Evolutionary conservation across 37 sponge, comb jelly and placozoan species (phyloP).

Genomic region (Cliona cf. orientalis): DNA sequence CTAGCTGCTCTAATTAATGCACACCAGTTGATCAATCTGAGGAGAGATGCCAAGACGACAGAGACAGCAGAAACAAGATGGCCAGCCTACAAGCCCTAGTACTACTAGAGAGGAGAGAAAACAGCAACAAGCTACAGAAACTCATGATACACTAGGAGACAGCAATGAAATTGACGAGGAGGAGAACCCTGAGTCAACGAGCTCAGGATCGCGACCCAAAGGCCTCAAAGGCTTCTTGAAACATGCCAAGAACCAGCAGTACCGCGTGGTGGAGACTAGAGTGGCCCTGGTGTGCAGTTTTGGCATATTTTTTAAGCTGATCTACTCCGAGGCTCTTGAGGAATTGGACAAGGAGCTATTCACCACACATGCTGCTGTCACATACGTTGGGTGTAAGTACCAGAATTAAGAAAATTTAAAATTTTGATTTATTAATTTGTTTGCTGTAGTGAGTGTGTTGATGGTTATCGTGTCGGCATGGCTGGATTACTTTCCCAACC

Average conservation of each 20-base stretch:
- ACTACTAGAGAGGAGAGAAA: neutral
- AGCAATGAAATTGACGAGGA: neutral
- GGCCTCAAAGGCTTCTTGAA: constrained; percentile 42
- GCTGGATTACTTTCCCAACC: constrained; percentile 75
- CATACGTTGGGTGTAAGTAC: constrained; percentile 24
- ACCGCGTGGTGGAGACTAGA: constrained; percentile 48
- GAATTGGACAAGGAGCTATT: neutral
- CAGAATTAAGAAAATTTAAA: no score
- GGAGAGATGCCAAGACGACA: constrained; percentile 1
- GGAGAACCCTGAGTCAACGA: neutral
- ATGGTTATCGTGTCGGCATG: constrained; percentile 69
- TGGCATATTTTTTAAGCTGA: constrained; percentile 18
- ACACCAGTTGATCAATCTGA: neutral
- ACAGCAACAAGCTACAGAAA: no score
- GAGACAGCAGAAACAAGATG: neutral
- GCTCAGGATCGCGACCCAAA: neutral
- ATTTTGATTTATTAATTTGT: neutral
- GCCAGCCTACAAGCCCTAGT: neutral
- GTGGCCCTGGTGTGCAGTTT: constrained; percentile 12
- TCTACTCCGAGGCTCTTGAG: constrained; percentile 6
- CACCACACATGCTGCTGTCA: neutral
- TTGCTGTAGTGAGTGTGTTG: constrained; percentile 45
- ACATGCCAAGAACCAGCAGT: constrained; percentile 20
- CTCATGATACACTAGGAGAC: no score
- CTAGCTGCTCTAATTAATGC: neutral